Percentiles rank a stretch among this genome's conserved stretches.
Conservation (phyloP, 2,888 invertebrate genomes). For the Coelogynopora nodosa region DNA sequence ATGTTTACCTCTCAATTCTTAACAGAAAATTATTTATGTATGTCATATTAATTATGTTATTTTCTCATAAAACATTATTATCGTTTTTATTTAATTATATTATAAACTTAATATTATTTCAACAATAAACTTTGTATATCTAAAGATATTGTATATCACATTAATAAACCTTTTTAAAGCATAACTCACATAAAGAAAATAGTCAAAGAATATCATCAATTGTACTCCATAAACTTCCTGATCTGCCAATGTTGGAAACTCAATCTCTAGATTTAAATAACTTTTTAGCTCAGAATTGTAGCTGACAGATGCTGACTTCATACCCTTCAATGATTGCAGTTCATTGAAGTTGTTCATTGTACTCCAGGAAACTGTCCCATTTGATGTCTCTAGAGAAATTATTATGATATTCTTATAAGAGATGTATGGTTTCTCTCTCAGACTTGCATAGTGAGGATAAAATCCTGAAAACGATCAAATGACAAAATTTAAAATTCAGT, state of each 20-base stretch:
- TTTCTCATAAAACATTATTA: too few species aligned
- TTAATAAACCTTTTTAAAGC: too few species aligned
- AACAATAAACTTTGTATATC: too few species aligned
- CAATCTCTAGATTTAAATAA: not conserved
- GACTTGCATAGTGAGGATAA: not conserved
- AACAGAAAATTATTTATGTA: too few species aligned
- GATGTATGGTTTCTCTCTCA: not conserved
- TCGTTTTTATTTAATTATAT: too few species aligned
- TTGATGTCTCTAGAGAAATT: not conserved
- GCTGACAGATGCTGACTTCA: not conserved
- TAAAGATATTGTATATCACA: too few species aligned
- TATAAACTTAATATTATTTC: too few species aligned
- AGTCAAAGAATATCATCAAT: not conserved
- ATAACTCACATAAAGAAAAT: not conserved
- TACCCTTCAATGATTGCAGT: not conserved
- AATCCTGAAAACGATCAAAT: too few species aligned
- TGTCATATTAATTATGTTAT: too few species aligned
- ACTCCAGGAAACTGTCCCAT: not conserved
- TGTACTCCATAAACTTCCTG: not conserved
- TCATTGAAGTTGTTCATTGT: not conserved
- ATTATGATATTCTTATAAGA: not conserved
- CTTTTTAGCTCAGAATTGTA: not conserved
- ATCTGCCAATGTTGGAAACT: not conserved
- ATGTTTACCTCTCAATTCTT: too few species aligned
- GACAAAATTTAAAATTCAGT: too few species aligned